Conservation (phyloP, 1,140 invertebrate genomes). For the Epicauta chinensis region DNA sequence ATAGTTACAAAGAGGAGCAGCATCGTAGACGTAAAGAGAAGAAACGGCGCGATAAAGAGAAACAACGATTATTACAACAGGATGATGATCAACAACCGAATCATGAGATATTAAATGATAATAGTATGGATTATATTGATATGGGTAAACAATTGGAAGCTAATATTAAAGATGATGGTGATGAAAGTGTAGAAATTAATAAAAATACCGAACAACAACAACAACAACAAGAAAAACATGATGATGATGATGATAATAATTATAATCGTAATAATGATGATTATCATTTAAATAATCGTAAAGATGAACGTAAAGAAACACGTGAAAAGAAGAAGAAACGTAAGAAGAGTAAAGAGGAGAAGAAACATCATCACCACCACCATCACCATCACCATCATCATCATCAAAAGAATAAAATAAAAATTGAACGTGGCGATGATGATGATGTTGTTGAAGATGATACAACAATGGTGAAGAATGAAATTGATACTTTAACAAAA, state of each 20-base stretch:
- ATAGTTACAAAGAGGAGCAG: slow-evolving; percentile 47
- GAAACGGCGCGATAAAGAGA: slow-evolving; percentile 57
- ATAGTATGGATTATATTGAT: slow-evolving; percentile 71
- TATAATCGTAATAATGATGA: slow-evolving; percentile 51
- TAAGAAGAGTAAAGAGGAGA: slow-evolving; percentile 73
- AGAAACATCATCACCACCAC: slow-evolving; percentile 58
- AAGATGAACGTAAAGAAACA: slow-evolving; percentile 51
- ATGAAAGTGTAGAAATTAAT: slow-evolving; percentile 38
- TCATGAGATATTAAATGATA: slow-evolving; percentile 60
- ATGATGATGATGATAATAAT: slow-evolving; percentile 35
- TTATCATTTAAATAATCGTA: slow-evolving; percentile 30
- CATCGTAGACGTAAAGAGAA: slow-evolving; percentile 58
- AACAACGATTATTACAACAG: slow-evolving; percentile 26
- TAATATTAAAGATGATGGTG: slow-evolving; percentile 59
- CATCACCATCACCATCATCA: slow-evolving; percentile 24
- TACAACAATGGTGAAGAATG: slow-evolving; percentile 4
- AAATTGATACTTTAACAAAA: slow-evolving; percentile 3
- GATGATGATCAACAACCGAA: slow-evolving; percentile 33
- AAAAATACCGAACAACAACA: slow-evolving; percentile 1
- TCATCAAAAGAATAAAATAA: slow-evolving; percentile 42
- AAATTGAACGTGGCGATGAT: slow-evolving; percentile 28
- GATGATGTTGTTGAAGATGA: slow-evolving; percentile 1
- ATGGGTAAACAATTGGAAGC: slow-evolving; percentile 74
- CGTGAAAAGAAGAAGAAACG: slow-evolving; percentile 78
- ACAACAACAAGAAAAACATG: not conserved